These are phyloP conservation scores for Gymnoscelis rufifasciata DNA, from an alignment of 2,888 invertebrate genomes.

Conservation along the genomic window DNA sequence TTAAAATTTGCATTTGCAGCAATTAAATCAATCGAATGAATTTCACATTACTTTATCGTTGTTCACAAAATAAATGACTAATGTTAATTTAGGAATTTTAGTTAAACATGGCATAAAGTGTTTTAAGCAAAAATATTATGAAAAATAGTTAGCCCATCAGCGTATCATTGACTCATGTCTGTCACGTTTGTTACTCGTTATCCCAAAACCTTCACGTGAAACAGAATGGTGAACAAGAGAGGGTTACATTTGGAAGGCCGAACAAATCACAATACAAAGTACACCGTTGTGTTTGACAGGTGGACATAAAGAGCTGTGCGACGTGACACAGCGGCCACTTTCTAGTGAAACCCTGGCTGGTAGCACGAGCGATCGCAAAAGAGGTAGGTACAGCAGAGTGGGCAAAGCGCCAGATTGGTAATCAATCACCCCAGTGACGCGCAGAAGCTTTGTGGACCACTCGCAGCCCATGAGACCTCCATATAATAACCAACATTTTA, in stretches of 20 bases:
- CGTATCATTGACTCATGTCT: too few species aligned
- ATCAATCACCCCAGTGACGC: conserved; percentile 69
- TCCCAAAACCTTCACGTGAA: conserved; percentile 1
- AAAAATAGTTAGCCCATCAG: too few species aligned
- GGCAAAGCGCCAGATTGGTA: conserved; percentile 36
- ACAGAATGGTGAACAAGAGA: not conserved
- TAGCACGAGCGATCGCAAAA: conserved; percentile 52
- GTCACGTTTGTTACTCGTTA: too few species aligned
- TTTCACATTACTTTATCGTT: too few species aligned
- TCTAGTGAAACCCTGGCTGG: conserved; percentile 33
- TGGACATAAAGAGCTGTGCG: conserved; percentile 7
- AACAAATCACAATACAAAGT: conserved; percentile 12
- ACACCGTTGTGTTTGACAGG: conserved; percentile 13
- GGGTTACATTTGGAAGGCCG: not conserved
- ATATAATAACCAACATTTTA: conserved; percentile 16
- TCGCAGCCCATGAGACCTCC: conserved; percentile 49
- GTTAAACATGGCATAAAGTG: too few species aligned
- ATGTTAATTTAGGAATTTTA: too few species aligned
- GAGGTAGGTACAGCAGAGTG: conserved; percentile 22
- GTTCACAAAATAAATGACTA: too few species aligned
- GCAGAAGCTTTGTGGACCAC: conserved; percentile 56
- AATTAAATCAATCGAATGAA: too few species aligned
- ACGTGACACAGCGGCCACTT: conserved; percentile 38
- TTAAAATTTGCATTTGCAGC: conserved; percentile 24
- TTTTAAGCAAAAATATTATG: too few species aligned